These are phyloP conservation scores for Phalacrocorax aristotelis DNA, from an alignment of 2,113 vertebrate species.

Conservation along the genomic window DNA sequence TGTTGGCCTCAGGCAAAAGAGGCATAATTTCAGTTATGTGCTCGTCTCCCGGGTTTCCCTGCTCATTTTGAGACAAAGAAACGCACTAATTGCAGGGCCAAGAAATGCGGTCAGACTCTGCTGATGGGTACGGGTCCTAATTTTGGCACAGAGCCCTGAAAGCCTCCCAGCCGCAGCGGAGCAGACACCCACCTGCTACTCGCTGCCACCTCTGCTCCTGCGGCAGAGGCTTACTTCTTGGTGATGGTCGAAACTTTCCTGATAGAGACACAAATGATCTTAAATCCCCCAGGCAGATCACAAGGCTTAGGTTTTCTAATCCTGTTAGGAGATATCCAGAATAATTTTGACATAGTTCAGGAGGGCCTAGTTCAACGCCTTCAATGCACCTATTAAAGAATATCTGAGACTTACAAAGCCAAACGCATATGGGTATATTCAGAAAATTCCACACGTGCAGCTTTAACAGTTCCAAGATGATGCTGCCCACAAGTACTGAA, in stretches of 20 bases:
- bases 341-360: background rate
- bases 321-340: background rate
- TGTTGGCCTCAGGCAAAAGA: background rate
- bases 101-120: background rate
- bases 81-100: background rate
- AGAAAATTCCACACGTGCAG: background rate
- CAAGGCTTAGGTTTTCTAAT: background rate
- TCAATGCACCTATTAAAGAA: background rate
- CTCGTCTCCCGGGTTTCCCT: background rate
- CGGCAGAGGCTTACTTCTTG: background rate
- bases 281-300: background rate
- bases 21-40: background rate
- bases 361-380: background rate
- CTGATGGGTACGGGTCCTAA: background rate
- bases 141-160: background rate
- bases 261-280: background rate
- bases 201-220: background rate
- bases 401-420: background rate
- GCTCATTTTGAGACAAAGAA: background rate
- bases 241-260: background rate
- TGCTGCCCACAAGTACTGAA: background rate
- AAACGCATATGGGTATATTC: accelerated
- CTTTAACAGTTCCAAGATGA: background rate
- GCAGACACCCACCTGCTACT: too few species aligned
- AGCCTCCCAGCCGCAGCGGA: background rate